Evolutionary conservation across 2,113 vertebrate species (phyloP).

Genomic region (Notiomystis cincta): DNA sequence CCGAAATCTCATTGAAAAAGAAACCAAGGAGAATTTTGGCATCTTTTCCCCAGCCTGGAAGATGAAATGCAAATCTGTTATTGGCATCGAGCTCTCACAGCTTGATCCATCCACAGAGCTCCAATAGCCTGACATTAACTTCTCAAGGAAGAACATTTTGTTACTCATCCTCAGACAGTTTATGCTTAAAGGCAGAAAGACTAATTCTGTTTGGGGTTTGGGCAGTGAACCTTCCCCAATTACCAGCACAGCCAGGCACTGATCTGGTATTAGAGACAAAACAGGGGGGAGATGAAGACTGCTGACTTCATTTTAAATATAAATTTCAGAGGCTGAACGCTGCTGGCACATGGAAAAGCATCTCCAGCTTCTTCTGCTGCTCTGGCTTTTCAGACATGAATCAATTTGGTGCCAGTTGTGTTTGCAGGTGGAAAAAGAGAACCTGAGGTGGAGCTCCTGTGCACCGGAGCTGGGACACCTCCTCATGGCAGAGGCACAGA

Average conservation of each 20-base stretch:
- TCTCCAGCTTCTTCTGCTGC: neutral
- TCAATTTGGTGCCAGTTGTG: neutral
- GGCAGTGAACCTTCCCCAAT: neutral
- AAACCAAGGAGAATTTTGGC: conserved; percentile 34
- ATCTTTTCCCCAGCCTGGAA: neutral
- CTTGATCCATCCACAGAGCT: conserved; percentile 36
- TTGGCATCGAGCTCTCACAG: conserved; percentile 38
- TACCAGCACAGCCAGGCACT: neutral
- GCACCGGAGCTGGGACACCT: neutral
- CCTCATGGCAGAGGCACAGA: neutral
- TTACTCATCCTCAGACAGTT: conserved; percentile 11
- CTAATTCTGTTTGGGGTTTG: neutral
- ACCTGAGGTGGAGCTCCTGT: neutral
- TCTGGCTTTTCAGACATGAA: neutral
- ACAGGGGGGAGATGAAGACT: neutral
- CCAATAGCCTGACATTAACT: conserved; percentile 38
- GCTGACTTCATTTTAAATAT: neutral
- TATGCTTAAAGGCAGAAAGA: conserved; percentile 3
- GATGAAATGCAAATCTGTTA: conserved; percentile 55
- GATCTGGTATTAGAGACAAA: neutral
- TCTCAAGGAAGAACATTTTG: conserved; percentile 50
- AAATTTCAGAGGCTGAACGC: neutral
- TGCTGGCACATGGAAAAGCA: neutral
- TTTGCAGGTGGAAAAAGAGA: neutral
- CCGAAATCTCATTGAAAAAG: conserved; percentile 33